These are phyloP conservation scores for Eutrigla gurnardus DNA, from an alignment of 2,797 vertebrate genomes.

Conservation along the genomic window DNA sequence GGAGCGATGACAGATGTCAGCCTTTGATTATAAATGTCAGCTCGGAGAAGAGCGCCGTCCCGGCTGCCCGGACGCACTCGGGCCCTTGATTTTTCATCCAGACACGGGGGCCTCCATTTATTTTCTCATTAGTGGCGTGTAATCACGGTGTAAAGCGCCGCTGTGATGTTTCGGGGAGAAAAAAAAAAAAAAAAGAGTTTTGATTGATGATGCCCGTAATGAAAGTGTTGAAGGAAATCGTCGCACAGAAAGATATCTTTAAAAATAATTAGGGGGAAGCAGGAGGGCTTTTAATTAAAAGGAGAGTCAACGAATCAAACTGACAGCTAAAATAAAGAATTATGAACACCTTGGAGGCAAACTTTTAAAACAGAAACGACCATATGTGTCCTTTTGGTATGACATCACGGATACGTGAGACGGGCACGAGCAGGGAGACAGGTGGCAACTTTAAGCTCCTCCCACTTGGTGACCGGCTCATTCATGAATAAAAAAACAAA, in stretches of 20 bases:
- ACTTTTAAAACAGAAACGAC: not conserved
- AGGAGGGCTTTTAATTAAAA: slow-evolving; percentile 41
- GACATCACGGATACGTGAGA: slow-evolving; percentile 8
- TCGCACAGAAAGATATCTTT: slow-evolving; percentile 16
- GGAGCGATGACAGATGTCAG: slow-evolving; percentile 82
- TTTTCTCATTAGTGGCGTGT: slow-evolving; percentile 71
- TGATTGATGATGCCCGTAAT: slow-evolving; percentile 66
- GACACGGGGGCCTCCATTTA: slow-evolving; percentile 47
- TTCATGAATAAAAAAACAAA: slow-evolving; percentile 21
- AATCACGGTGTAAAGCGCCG: slow-evolving; percentile 54
- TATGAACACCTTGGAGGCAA: not conserved
- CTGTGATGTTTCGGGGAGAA: slow-evolving; percentile 52
- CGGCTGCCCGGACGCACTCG: slow-evolving; percentile 46
- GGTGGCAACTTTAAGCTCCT: slow-evolving; percentile 23
- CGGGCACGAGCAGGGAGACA: not conserved
- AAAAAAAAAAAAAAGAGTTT: slow-evolving; percentile 44
- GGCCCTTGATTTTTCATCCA: not conserved
- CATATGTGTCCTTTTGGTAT: slow-evolving; percentile 2
- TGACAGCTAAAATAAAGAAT: slow-evolving; percentile 11
- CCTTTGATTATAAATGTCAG: slow-evolving; percentile 83
- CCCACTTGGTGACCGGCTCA: slow-evolving; percentile 20
- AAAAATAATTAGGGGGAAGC: slow-evolving; percentile 19
- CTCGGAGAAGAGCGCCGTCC: slow-evolving; percentile 57
- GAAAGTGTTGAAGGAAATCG: slow-evolving; percentile 52
- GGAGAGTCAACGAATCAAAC: slow-evolving; percentile 9